These are phyloP conservation scores for Cotesia typhae DNA, from an alignment of 1,140 invertebrate genomes.

Conservation along the genomic window DNA sequence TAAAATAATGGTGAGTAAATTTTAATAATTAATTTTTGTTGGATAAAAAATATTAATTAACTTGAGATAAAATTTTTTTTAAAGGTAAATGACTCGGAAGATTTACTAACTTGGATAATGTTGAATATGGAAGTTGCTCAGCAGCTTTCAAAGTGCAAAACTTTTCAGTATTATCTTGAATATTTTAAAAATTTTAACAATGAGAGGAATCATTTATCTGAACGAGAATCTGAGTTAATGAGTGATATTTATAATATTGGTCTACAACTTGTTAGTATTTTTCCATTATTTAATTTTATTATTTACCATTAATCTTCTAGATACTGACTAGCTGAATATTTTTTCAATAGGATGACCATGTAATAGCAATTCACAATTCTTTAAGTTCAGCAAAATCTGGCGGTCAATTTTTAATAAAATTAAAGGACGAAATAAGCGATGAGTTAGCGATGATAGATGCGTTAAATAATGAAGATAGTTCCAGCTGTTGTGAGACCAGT, in stretches of 20 bases:
- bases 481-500: constrained; percentile 42
- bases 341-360: too few relatives aligned
- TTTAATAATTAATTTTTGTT: too few relatives aligned
- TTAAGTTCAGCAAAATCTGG: too few relatives aligned
- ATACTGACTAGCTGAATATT: too few relatives aligned
- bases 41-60: too few relatives aligned
- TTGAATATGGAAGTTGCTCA: not conserved
- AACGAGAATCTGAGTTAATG: not conserved
- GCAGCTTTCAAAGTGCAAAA: not conserved
- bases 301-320: too few relatives aligned
- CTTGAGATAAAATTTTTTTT: too few relatives aligned
- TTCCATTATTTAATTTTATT: too few relatives aligned
- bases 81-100: too few relatives aligned
- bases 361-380: too few relatives aligned
- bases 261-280: not conserved
- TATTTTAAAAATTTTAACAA: not conserved
- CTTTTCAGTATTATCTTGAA: not conserved
- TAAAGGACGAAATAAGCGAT: constrained; percentile 44
- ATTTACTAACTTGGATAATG: not conserved
- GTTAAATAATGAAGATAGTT: constrained; percentile 33
- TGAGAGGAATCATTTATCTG: not conserved
- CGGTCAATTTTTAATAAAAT: constrained; percentile 33
- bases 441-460: constrained; percentile 47
- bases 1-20: too few relatives aligned
- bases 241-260: not conserved